Evolutionary conservation across 2,113 vertebrate genomes (phyloP).

Genomic region (Siniperca chuatsi): DNA sequence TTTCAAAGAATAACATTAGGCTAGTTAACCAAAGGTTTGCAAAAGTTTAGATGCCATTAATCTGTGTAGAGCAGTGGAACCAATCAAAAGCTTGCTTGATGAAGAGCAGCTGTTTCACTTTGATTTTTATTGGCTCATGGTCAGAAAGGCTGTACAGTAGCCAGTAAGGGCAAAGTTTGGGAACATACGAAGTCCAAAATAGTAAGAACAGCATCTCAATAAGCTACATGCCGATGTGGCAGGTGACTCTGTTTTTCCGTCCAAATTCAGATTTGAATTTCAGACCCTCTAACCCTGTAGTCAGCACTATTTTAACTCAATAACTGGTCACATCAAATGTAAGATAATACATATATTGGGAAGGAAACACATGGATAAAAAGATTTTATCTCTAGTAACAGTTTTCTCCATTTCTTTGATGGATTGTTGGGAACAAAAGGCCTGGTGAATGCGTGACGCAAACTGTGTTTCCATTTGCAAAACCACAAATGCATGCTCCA

Average conservation of each 20-base stretch:
- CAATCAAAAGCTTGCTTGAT: not conserved
- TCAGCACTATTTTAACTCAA: slow-evolving; percentile 2
- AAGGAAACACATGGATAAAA: not conserved
- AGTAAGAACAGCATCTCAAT: not conserved
- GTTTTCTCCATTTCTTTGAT: not conserved
- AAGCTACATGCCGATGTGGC: not conserved
- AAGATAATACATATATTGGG: not conserved
- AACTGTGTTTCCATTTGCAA: too few relatives aligned
- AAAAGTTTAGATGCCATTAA: not conserved
- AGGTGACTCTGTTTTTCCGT: not conserved
- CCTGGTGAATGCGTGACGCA: not conserved
- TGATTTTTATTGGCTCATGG: slow-evolving; percentile 30
- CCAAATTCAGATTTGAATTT: slow-evolving; percentile 2
- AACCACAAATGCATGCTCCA: too few relatives aligned
- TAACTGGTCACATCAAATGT: not conserved
- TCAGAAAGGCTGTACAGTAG: not conserved
- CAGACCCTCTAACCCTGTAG: not conserved
- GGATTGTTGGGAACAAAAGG: not conserved
- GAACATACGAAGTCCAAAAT: not conserved
- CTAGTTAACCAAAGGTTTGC: not conserved
- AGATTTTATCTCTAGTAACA: not conserved
- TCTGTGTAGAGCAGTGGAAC: not conserved
- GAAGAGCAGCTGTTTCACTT: not conserved
- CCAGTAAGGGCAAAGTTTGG: not conserved
- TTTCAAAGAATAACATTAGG: not conserved